Conservation (phyloP, 2,797 vertebrate genomes). For the Micromesistius poutassou region DNA sequence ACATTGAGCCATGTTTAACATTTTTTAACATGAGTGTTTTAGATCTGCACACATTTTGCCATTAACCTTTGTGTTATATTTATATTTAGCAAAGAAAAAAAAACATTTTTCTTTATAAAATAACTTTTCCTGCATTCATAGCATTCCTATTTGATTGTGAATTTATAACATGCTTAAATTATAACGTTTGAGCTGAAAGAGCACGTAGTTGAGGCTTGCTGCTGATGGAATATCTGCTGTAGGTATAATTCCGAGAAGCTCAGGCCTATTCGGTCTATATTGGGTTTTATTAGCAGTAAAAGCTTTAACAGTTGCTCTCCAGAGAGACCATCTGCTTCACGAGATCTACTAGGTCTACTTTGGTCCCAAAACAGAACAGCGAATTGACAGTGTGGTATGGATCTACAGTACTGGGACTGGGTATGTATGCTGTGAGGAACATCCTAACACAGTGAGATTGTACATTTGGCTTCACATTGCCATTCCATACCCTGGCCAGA, state of each 20-base stretch:
- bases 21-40: not conserved
- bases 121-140: not conserved
- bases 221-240: conserved; percentile 18
- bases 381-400: conserved; percentile 2
- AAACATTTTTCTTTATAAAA: not conserved
- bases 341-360: conserved; percentile 14
- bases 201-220: too few species aligned
- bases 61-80: too few species aligned
- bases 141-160: not conserved
- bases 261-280: conserved; percentile 5
- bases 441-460: not conserved
- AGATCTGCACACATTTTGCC: not conserved
- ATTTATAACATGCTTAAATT: not conserved
- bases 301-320: conserved; percentile 33
- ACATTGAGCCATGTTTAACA: not conserved
- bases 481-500: conserved; percentile 10
- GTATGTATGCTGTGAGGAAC: not conserved
- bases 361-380: conserved; percentile 20
- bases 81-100: too few species aligned
- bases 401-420: not conserved
- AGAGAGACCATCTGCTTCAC: conserved; percentile 26
- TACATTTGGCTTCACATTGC: not conserved
- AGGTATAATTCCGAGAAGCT: conserved; percentile 39
- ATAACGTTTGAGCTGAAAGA: not conserved
- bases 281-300: conserved; percentile 47